Conservation (phyloP, 2,888 invertebrate species). For the Zygaena filipendulae region DNA sequence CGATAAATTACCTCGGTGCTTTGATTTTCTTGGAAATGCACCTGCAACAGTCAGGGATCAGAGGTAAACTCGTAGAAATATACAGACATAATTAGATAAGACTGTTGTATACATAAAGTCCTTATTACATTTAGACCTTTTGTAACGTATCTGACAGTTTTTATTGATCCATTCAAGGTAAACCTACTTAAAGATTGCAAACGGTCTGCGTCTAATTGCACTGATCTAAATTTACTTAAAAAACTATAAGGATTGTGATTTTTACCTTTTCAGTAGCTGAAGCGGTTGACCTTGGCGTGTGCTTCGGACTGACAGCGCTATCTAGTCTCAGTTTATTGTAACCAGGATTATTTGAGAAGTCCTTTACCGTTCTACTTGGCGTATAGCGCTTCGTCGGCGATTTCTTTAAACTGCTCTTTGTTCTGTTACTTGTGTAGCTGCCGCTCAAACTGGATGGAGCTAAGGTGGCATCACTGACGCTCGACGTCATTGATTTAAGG, state of each 20-base stretch:
- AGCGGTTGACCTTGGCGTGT: slow-evolving; percentile 39
- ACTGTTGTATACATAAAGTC: too few relatives aligned
- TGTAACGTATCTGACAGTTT: too few relatives aligned
- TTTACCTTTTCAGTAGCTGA: slow-evolving; percentile 45
- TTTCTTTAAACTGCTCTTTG: slow-evolving; percentile 55
- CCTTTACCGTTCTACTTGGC: slow-evolving; percentile 37
- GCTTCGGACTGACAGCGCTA: slow-evolving; percentile 60
- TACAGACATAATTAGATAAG: not conserved
- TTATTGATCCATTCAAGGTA: too few relatives aligned
- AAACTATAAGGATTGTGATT: slow-evolving; percentile 4
- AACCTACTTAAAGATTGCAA: too few relatives aligned
- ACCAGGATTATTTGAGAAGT: slow-evolving; percentile 41
- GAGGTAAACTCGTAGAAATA: not conserved
- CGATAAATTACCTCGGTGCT: slow-evolving; percentile 47
- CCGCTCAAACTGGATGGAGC: slow-evolving; percentile 53
- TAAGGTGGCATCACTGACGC: slow-evolving; percentile 43
- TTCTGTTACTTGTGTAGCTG: slow-evolving; percentile 45
- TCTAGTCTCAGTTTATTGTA: slow-evolving; percentile 60
- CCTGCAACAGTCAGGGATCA: slow-evolving; percentile 27
- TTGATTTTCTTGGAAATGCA: slow-evolving; percentile 53
- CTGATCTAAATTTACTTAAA: too few relatives aligned
- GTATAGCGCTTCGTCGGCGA: slow-evolving; percentile 51
- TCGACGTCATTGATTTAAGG: slow-evolving; percentile 45
- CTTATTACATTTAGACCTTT: too few relatives aligned
- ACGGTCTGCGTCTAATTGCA: too few relatives aligned